These are phyloP conservation scores for Penaeus chinensis DNA, from an alignment of 1,140 invertebrate species.

Conservation along the genomic window DNA sequence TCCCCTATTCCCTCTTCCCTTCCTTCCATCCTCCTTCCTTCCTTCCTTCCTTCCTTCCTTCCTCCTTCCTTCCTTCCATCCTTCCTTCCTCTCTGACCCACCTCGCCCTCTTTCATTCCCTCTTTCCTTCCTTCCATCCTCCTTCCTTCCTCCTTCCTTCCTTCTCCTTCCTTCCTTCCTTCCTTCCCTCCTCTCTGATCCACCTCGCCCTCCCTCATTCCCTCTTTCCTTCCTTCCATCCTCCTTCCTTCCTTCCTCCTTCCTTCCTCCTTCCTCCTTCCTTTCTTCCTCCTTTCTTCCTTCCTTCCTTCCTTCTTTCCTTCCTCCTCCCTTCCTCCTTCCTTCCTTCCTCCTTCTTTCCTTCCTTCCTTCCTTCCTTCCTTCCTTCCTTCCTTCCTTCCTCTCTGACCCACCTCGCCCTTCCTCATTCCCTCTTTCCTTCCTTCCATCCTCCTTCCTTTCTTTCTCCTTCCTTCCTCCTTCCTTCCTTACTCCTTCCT, in stretches of 20 bases:
- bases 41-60: too few relatives aligned
- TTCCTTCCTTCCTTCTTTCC: background rate
- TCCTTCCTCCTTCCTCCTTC: background rate
- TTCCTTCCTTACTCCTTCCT: background rate
- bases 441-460: background rate
- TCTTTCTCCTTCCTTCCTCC: background rate
- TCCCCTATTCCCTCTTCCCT: too few relatives aligned
- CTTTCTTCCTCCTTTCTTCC: background rate
- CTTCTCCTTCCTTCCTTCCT: too few relatives aligned
- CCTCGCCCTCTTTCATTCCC: too few relatives aligned
- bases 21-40: too few relatives aligned
- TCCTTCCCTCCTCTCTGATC: background rate
- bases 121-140: too few relatives aligned
- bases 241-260: background rate
- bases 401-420: too few relatives aligned
- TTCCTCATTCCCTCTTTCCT: background rate
- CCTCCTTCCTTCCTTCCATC: too few relatives aligned
- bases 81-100: too few relatives aligned
- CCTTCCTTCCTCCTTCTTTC: background rate
- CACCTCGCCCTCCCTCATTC: constrained; percentile 3
- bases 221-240: background rate
- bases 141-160: too few relatives aligned
- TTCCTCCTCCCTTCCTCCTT: background rate
- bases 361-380: background rate
- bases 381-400: background rate